Conservation (phyloP, 2,797 vertebrate genomes). For the Diplodus sargus region DNA sequence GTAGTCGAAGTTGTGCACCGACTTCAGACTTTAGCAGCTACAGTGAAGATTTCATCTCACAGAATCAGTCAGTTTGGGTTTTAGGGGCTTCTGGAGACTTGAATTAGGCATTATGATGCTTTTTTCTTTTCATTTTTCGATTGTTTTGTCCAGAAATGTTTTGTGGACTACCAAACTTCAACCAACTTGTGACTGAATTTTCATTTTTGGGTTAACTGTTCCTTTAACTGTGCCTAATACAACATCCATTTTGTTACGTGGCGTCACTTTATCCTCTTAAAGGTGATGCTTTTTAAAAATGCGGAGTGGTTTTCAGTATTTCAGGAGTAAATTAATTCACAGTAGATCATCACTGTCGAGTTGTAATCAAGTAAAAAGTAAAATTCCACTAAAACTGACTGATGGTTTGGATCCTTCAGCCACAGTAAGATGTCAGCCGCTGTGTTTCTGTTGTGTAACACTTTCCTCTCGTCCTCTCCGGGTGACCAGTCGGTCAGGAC, state of each 20-base stretch:
- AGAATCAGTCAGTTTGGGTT: too few relatives aligned
- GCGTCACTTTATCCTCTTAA: not conserved
- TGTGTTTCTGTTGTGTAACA: not conserved
- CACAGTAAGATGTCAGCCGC: not conserved
- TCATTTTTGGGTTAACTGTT: too few relatives aligned
- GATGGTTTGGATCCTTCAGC: not conserved
- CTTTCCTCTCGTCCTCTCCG: not conserved
- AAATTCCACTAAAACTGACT: not conserved
- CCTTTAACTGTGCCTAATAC: not conserved
- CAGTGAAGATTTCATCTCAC: too few relatives aligned
- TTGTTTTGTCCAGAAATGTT: too few relatives aligned
- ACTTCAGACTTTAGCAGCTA: too few relatives aligned
- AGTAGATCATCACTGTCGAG: not conserved
- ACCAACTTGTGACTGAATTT: too few relatives aligned
- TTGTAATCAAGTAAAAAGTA: too few relatives aligned
- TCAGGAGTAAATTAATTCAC: not conserved
- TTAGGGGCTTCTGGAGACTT: too few relatives aligned
- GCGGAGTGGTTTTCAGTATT: not conserved
- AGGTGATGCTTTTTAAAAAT: not conserved
- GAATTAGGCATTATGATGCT: too few relatives aligned
- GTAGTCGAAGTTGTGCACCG: too few relatives aligned
- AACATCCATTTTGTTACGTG: not conserved
- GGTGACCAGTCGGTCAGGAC: slow-evolving; percentile 86
- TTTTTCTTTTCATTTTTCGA: too few relatives aligned
- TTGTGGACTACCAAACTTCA: too few relatives aligned